phyloP scores from a whole-genome alignment of 2,797 vertebrate species.

The Catamblyrhynchus diadema region DNA sequence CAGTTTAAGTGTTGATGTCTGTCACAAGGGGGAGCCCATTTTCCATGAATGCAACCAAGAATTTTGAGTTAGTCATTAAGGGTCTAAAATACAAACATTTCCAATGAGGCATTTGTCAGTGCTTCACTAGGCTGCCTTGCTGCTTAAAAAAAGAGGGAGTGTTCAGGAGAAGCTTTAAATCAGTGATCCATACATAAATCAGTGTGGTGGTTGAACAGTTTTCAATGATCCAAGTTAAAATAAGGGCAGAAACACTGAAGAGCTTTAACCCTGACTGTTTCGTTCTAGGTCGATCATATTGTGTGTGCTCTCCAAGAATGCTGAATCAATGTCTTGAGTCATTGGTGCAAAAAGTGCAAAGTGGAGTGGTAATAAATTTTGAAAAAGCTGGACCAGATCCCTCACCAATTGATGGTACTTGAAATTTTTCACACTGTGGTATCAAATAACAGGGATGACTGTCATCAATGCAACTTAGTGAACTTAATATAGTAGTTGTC shows the following conservation, averaged over 20 bases:
- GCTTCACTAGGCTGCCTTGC: background rate
- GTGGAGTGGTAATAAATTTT: slow-evolving; percentile 96
- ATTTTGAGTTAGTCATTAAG: background rate
- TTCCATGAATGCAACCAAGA: background rate
- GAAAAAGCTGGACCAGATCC: slow-evolving; percentile 96
- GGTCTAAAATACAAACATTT: background rate
- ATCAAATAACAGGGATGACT: background rate
- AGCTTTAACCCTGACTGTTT: background rate
- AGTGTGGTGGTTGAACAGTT: background rate
- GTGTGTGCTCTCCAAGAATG: slow-evolving; percentile 94
- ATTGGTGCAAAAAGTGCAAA: slow-evolving; percentile 95
- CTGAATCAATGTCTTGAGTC: slow-evolving; percentile 97
- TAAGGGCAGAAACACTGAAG: background rate
- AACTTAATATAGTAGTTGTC: background rate
- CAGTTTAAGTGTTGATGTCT: background rate
- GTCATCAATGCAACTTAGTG: background rate
- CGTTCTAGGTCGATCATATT: slow-evolving; percentile 90
- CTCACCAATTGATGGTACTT: slow-evolving; percentile 86
- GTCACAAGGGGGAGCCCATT: slow-evolving; percentile 66
- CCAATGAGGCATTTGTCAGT: background rate
- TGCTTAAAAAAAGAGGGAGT: background rate
- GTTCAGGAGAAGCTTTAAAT: background rate
- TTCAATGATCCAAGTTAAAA: background rate
- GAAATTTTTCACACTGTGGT: background rate
- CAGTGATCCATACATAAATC: background rate